A percentile compares a stretch with the other conserved stretches of the same genome.
Evolutionary conservation across 2,797 vertebrate genomes (phyloP).

Genomic region (Myiothlypis chrysogaster): DNA sequence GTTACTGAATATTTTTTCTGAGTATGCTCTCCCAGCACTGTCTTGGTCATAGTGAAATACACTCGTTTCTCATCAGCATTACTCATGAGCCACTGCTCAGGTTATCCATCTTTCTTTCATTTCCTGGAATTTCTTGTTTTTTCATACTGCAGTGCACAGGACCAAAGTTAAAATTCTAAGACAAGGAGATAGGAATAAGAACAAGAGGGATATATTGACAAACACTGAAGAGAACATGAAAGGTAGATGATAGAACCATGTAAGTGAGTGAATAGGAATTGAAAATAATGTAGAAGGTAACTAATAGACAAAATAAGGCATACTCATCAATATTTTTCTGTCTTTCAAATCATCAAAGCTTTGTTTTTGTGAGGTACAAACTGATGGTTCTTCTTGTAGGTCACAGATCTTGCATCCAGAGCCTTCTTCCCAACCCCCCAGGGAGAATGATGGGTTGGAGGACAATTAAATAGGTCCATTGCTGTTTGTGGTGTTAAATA

Average conservation of each 20-base stretch:
- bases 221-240: not conserved
- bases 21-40: not conserved
- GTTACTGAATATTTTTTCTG: not conserved
- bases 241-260: not conserved
- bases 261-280: not conserved
- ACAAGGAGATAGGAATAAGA: not conserved
- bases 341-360: not conserved
- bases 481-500: not conserved
- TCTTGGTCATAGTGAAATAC: not conserved
- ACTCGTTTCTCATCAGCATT: not conserved
- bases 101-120: not conserved
- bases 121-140: not conserved
- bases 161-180: not conserved
- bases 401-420: not conserved
- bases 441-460: not conserved
- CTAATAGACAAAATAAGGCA: not conserved
- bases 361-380: not conserved
- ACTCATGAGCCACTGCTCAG: not conserved
- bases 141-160: not conserved
- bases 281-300: not conserved
- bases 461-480: not conserved
- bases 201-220: not conserved
- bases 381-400: not conserved
- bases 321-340: not conserved
- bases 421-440: not conserved